A percentile compares a stretch with the other conserved stretches of the same genome.
phyloP scores from a whole-genome alignment of 2,797 vertebrate genomes.

The Argyrosomus regius region DNA sequence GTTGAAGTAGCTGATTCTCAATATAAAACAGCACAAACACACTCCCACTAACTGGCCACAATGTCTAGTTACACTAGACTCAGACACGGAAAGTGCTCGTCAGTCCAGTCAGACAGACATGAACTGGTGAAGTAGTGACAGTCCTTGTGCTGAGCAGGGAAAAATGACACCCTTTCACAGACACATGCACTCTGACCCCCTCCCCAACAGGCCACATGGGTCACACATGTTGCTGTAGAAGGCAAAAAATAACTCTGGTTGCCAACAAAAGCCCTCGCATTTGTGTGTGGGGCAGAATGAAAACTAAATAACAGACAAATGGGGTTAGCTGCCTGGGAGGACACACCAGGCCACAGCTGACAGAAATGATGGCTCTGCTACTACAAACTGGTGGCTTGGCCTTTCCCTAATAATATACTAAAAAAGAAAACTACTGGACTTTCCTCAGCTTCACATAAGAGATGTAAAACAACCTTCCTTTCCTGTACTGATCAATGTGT shows the following conservation, averaged over 20 bases:
- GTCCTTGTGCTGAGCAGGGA: constrained; percentile 41
- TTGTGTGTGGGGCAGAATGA: constrained; percentile 23
- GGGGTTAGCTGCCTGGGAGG: constrained; percentile 24
- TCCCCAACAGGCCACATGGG: constrained; percentile 29
- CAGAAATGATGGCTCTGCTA: constrained; percentile 12
- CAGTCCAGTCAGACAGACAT: not conserved
- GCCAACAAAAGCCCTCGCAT: constrained; percentile 49
- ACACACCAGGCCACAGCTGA: constrained; percentile 13
- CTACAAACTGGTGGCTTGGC: not conserved
- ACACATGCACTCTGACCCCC: constrained; percentile 41
- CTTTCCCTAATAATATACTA: not conserved
- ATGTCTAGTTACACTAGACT: too few species aligned
- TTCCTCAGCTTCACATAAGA: not conserved
- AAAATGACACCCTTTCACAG: constrained; percentile 53
- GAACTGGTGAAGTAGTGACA: constrained; percentile 18
- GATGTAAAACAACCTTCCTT: not conserved
- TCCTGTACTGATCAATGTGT: not conserved
- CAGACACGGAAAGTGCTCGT: not conserved
- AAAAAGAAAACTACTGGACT: not conserved
- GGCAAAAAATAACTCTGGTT: constrained; percentile 59
- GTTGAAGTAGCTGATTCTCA: not conserved
- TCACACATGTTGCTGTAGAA: constrained; percentile 63
- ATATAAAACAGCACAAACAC: not conserved
- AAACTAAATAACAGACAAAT: constrained; percentile 45
- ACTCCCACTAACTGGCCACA: not conserved